A percentile compares a stretch with the other conserved stretches of the same genome.
phyloP scores from a whole-genome alignment of 2,797 vertebrate species.

The Acipenser oxyrinchus region DNA sequence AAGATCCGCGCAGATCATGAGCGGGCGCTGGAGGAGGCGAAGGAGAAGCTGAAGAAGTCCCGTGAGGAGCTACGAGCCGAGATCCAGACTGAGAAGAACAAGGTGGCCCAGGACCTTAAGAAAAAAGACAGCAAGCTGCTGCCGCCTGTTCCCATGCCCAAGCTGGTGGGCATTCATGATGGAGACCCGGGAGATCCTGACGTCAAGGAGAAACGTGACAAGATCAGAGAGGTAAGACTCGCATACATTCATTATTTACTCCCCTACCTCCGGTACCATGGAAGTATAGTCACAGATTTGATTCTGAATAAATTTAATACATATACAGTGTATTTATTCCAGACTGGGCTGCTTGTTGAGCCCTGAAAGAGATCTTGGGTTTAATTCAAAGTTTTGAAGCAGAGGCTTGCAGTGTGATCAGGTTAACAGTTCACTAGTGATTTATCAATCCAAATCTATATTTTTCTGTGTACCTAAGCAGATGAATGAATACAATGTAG shows the following conservation, averaged over 20 bases:
- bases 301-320: no score
- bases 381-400: not conserved
- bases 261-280: no score
- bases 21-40: conserved; percentile 91
- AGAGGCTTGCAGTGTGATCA: not conserved
- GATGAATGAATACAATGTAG: no score
- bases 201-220: conserved; percentile 84
- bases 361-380: not conserved
- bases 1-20: conserved; percentile 96
- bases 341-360: no score
- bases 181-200: conserved; percentile 81
- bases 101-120: conserved; percentile 81
- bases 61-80: conserved; percentile 86
- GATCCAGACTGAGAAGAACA: conserved; percentile 94
- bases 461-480: no score
- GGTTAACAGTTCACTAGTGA: not conserved
- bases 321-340: no score
- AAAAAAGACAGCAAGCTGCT: conserved; percentile 79
- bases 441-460: not conserved
- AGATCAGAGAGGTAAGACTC: conserved; percentile 86
- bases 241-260: no score
- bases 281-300: no score
- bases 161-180: conserved; percentile 78
- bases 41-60: conserved; percentile 92
- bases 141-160: conserved; percentile 84